Conservation (phyloP, 2,113 vertebrate species). For the Spermophilus dauricus region DNA sequence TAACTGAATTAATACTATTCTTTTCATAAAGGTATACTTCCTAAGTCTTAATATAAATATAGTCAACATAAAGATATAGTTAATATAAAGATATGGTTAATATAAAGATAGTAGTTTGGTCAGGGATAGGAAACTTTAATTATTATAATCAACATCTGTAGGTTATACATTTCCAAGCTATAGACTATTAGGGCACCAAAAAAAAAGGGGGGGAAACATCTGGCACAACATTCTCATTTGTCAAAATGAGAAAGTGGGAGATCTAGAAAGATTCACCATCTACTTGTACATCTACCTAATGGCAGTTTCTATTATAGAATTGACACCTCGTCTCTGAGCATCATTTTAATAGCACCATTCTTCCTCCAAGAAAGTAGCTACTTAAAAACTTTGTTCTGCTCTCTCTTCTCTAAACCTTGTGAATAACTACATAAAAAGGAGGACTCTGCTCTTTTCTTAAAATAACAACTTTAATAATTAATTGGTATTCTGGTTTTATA, state of each 20-base stretch:
- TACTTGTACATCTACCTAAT: not conserved
- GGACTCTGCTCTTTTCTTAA: not conserved
- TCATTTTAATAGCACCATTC: not conserved
- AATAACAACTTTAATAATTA: not conserved
- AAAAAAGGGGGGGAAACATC: not conserved
- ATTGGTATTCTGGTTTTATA: slow-evolving; percentile 11
- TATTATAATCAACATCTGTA: slow-evolving; percentile 47
- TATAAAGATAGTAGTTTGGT: slow-evolving; percentile 55
- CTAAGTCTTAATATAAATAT: slow-evolving; percentile 62
- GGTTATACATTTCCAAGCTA: slow-evolving; percentile 44
- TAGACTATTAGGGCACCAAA: slow-evolving; percentile 14
- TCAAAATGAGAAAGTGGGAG: slow-evolving; percentile 29
- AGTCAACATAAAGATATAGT: slow-evolving; percentile 64
- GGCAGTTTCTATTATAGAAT: not conserved
- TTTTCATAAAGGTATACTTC: slow-evolving; percentile 36
- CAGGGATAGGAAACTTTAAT: slow-evolving; percentile 52
- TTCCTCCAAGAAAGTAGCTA: not conserved
- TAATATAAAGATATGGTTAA: slow-evolving; percentile 69
- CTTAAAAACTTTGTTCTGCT: not conserved
- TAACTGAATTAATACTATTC: slow-evolving; percentile 53
- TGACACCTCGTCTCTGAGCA: not conserved
- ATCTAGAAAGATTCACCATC: not conserved
- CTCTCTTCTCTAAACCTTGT: not conserved
- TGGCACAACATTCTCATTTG: slow-evolving; percentile 18
- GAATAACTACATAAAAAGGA: slow-evolving; percentile 5